Conservation (phyloP, 2,888 invertebrate species). For the Epsilonema sp. region DNA sequence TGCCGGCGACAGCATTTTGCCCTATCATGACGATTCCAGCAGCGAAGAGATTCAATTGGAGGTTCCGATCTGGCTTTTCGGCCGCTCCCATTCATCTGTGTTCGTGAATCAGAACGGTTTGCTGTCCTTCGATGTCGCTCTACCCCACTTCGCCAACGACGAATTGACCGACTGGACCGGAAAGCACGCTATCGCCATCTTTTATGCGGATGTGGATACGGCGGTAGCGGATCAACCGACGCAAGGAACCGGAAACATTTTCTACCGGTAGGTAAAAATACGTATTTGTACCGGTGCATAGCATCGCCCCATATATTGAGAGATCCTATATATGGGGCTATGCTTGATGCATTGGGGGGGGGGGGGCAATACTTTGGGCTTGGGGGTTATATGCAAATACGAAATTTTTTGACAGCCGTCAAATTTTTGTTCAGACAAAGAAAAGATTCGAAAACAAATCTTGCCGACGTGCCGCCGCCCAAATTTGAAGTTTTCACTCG, state of each 20-base stretch:
- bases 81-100: slow-evolving; percentile 1
- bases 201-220: slow-evolving; percentile 76
- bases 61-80: background rate
- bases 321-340: no score
- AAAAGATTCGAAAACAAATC: no score
- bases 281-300: no score
- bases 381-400: no score
- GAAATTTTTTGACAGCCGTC: no score
- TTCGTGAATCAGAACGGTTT: slow-evolving; percentile 11
- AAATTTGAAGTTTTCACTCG: no score
- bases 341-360: no score
- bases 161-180: no score
- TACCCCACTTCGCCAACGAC: slow-evolving; percentile 8
- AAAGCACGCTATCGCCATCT: slow-evolving; percentile 59
- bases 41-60: background rate
- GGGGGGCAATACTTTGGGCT: no score
- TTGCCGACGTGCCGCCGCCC: no score
- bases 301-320: no score
- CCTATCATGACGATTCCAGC: background rate
- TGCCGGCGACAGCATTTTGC: background rate
- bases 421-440: no score
- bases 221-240: slow-evolving; percentile 33
- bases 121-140: slow-evolving; percentile 11
- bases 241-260: slow-evolving; percentile 42
- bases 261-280: slow-evolving; percentile 41